Percentiles rank a stretch among this genome's conserved stretches.
Evolutionary conservation across 2,113 vertebrate species (phyloP).

Genomic region (Tragulus kanchil): DNA sequence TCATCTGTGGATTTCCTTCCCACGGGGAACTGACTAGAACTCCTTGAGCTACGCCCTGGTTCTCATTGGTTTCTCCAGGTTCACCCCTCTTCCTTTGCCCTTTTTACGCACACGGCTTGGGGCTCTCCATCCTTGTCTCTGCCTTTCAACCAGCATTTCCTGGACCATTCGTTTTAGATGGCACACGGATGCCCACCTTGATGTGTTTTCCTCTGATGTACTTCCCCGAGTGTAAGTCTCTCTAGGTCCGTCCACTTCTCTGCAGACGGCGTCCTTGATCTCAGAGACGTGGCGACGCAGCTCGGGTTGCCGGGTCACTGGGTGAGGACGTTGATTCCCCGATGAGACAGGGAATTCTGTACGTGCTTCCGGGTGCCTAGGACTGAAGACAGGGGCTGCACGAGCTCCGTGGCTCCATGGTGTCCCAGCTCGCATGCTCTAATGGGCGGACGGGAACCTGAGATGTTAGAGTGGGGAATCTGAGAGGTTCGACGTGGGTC

Average conservation of each 20-base stretch:
- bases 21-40: background rate
- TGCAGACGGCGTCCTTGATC: background rate
- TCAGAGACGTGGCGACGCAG: too few relatives aligned
- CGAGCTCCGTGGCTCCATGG: background rate
- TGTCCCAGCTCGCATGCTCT: accelerated
- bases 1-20: background rate
- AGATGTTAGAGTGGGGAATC: background rate
- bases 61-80: background rate
- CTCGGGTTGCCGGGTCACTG: background rate
- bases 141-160: background rate
- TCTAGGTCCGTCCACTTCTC: background rate
- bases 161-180: background rate
- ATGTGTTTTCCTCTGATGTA: background rate
- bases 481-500: background rate
- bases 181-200: background rate
- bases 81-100: background rate
- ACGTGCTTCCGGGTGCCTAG: accelerated
- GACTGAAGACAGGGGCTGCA: background rate
- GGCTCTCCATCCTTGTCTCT: background rate
- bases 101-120: background rate
- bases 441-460: accelerated
- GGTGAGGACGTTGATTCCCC: background rate
- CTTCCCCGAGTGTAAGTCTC: background rate
- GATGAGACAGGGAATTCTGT: background rate
- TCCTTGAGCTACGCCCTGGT: accelerated